Base-by-base conservation (phyloP, 2,888 invertebrate genomes). In the Elegia similella region DNA sequence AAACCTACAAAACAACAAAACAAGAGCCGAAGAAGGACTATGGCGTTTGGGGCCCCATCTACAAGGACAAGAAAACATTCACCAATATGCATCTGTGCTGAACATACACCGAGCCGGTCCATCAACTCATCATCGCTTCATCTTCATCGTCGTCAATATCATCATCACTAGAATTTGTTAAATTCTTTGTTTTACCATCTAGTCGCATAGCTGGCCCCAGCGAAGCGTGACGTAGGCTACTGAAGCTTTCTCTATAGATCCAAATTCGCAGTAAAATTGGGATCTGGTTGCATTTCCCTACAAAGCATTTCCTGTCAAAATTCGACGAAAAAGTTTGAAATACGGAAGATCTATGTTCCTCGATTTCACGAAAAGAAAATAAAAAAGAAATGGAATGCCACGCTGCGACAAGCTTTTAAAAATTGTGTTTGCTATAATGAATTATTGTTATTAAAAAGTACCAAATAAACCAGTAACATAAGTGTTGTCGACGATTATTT, bases 61-160 rank as follows among this genome's bases (percentile, higher is more conserved):
- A 93, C 86, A 95, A 96, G 88, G 94, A 95, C 89, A 95, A 94
- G 81, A 92, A 95, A 69, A 92, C 94, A 76, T 96, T 96, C 80
- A 87, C 93, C 61, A 93, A 94, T 69, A 94, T 96, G 94, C 96
- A 96, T 83, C 84, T 92, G 76, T 94, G 93, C 80, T 94, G 83
- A 88, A 70, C 63, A 58, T 47, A 61, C 58, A 67, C 56, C 68
- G 55, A 65, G 78, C 80, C 80, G 82, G 80, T 65, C 64, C 68
- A 69, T 69, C 65, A 68, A 57, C 60, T 58, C 68, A 61, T 70
- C 73, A 76, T 66, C 71, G 63, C 67, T 62, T 62, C 67, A 68
- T 70, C 62, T 65, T 66, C 70, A 67, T 68, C 68, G 59, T 64
- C 71, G 76, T 75, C 77, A 76, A 69, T 65, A 61, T 3, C 38